Evolutionary conservation across 2,113 vertebrate genomes (phyloP).

Genomic region (Gadus chalcogrammus): DNA sequence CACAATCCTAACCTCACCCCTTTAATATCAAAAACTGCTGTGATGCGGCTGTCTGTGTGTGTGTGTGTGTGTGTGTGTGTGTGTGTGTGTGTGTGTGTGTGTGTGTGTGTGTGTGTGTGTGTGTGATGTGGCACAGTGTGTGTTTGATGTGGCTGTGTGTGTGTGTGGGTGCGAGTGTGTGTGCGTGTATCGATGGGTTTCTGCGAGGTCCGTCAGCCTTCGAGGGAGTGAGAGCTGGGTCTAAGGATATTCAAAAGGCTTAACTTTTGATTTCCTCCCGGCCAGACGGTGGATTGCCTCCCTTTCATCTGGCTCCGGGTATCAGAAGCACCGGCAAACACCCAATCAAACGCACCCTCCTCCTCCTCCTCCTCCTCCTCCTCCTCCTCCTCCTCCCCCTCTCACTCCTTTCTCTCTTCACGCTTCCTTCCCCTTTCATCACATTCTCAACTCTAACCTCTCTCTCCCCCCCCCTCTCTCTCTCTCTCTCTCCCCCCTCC

Average conservation of each 20-base stretch:
- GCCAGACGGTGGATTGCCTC: conserved; percentile 19
- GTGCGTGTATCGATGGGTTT: background rate
- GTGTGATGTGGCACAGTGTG: background rate
- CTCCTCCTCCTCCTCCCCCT: background rate
- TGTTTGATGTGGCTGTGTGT: conserved; percentile 2
- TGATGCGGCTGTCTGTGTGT: conserved; percentile 21
- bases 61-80: conserved; percentile 30
- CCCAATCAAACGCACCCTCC: background rate
- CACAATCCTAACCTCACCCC: background rate
- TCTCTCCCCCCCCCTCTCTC: no score
- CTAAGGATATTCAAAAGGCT: conserved; percentile 50
- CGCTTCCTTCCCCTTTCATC: background rate
- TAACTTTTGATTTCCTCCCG: conserved; percentile 62
- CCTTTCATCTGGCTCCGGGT: conserved; percentile 45
- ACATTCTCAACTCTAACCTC: background rate
- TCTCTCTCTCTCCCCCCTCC: no score
- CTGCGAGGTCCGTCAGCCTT: background rate
- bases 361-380: background rate
- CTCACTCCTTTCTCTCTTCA: background rate
- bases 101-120: conserved; percentile 2
- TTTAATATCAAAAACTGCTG: conserved; percentile 13
- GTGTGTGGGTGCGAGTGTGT: background rate
- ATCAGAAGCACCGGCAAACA: conserved; percentile 28
- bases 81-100: no score
- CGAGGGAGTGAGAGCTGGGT: conserved; percentile 9